Base-by-base conservation (phyloP, 53 echinoderm and acorn worm genomes). In the Temnopleurus reevesii region DNA sequence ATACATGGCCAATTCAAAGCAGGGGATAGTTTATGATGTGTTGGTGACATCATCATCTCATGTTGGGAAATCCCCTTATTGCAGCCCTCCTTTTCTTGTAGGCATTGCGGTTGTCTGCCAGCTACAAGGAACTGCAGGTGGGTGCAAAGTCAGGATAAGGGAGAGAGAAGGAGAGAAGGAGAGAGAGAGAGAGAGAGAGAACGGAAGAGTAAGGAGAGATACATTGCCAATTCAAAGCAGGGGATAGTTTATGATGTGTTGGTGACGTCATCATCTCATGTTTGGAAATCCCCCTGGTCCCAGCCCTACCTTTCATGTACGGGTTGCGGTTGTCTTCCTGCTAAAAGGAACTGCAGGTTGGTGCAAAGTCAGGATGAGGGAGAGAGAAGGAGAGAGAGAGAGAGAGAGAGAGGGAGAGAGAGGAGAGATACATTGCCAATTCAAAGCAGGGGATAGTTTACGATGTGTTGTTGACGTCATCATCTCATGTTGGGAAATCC, bases 311-410 rank as follows among this genome's bases (percentile, higher is more conserved):
- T 87, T 28, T 87, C 88, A 21, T 87, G 88, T 23, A 47, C 30
- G 66, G 47, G 51, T 27, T 87, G 88, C 30, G 71, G 88, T 27
- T 53, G 65, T 38, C 23, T 87, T 33, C 88, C 71, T 17, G 88
- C 88, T 23, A 87, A 87, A 53, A 64, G 88, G 71, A 87, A 87
- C 47, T 87, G 88, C 88, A 66, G 88, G 88, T 87, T 8, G 30
- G 71, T 85, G 56, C 23, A 59, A 6, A 83, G 23, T 81, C 46
- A 45, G 6, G 18, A 4, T 4, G 5, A 44, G 45, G 45, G 77
- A 17, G 77, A 36, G 77, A 36, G 49, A 9, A 12, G 41, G 79
- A 44, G n/a, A n/a, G n/a, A n/a, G 47, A 43, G 41, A 79, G 41
- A 26, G 45, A 8, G 43, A 76, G 13, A 31, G 31, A 61, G 34